Percentiles rank a stretch among this genome's conserved stretches.
These are phyloP conservation scores for Caenorhabditis sulstoni DNA, from an alignment of 2,888 invertebrate species.

Conservation along the genomic window DNA sequence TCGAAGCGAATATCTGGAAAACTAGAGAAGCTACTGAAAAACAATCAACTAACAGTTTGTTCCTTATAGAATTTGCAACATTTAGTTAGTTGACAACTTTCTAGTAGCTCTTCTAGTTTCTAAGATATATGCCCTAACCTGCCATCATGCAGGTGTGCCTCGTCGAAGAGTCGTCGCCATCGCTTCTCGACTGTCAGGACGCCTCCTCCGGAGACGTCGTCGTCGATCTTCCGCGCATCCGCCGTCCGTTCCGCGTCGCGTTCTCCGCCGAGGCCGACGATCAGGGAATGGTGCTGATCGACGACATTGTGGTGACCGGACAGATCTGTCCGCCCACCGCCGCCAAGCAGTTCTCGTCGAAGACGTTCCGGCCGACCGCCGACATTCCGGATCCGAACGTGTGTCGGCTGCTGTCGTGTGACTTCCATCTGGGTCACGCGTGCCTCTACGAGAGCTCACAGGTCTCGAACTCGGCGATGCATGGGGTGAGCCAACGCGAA, in stretches of 20 bases:
- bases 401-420: constrained; percentile 76
- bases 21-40: too few species aligned
- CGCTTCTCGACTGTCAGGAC: constrained; percentile 71
- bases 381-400: constrained; percentile 76
- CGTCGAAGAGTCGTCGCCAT: constrained; percentile 70
- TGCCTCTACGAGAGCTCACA: constrained; percentile 76
- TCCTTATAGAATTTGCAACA: too few species aligned
- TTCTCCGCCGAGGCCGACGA: constrained; percentile 68
- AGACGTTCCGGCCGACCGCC: constrained; percentile 64
- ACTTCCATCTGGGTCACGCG: constrained; percentile 74
- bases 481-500: constrained; percentile 41
- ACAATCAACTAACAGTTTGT: too few species aligned
- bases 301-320: constrained; percentile 66
- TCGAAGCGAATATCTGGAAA: too few species aligned
- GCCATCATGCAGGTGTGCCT: constrained; percentile 70
- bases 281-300: constrained; percentile 72
- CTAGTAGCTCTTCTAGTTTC: too few species aligned
- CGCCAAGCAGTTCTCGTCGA: constrained; percentile 67
- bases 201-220: constrained; percentile 65
- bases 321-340: constrained; percentile 65
- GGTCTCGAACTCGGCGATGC: constrained; percentile 65
- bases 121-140: not conserved
- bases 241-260: constrained; percentile 71
- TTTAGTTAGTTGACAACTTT: too few species aligned
- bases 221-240: constrained; percentile 70